Conservation (phyloP, 2,888 invertebrate genomes). For the Macrosiphum euphorbiae region DNA sequence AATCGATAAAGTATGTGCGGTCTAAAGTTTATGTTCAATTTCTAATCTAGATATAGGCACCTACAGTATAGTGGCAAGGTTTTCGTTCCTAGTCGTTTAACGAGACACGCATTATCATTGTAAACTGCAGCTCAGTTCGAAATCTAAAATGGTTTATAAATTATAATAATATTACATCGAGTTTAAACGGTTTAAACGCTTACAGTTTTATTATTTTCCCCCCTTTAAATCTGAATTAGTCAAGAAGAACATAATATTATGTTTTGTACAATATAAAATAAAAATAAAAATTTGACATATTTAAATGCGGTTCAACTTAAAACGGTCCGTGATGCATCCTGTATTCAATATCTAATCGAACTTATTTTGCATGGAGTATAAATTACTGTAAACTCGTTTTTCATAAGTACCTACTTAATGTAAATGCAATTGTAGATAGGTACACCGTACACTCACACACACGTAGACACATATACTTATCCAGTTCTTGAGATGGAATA, state of each 20-base stretch:
- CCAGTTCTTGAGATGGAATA: neutral
- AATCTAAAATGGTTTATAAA: neutral
- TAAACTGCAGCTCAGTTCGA: neutral
- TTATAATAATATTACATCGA: neutral
- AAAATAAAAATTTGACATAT: neutral
- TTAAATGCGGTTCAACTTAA: neutral
- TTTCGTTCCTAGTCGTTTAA: neutral
- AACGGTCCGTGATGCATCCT: neutral
- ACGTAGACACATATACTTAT: neutral
- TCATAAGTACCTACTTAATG: constrained; percentile 27
- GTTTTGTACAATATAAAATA: neutral
- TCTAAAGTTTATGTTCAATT: neutral
- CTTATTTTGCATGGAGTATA: neutral
- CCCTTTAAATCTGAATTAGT: neutral
- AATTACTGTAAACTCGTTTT: constrained; percentile 25
- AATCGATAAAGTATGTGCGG: neutral
- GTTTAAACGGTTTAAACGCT: neutral
- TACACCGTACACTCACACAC: too few relatives aligned
- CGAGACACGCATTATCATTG: neutral
- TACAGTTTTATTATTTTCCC: neutral
- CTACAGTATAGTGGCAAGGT: neutral
- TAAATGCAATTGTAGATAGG: constrained; percentile 2
- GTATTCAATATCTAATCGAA: neutral
- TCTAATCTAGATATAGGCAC: neutral
- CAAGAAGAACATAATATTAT: neutral